Conservation (phyloP, 2,797 vertebrate species). For the Scolopax bukidnonensis region DNA sequence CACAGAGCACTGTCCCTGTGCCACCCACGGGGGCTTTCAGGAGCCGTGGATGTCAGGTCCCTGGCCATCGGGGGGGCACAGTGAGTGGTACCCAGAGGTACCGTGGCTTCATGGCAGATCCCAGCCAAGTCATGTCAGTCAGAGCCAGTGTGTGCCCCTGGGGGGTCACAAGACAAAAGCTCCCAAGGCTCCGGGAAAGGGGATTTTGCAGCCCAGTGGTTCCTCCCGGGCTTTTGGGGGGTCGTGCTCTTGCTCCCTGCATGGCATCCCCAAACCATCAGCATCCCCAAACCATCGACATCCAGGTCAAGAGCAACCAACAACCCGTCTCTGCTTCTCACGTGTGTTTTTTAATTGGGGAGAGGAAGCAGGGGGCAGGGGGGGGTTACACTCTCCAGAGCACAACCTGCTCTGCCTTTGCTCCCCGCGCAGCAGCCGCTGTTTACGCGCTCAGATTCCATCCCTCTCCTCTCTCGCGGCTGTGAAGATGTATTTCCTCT, state of each 20-base stretch:
- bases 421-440: constrained; percentile 43
- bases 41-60: accelerated
- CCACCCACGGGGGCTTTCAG: not conserved
- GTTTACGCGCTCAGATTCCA: constrained; percentile 71
- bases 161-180: not conserved
- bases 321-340: not conserved
- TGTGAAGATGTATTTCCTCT: constrained; percentile 73
- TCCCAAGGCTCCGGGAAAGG: not conserved
- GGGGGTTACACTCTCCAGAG: constrained; percentile 64
- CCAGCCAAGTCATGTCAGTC: not conserved
- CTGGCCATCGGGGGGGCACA: not conserved
- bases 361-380: not conserved
- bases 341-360: not conserved
- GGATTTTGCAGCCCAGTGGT: not conserved
- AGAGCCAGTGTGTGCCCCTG: accelerated
- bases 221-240: not conserved
- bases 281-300: not conserved
- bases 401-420: constrained; percentile 69
- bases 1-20: accelerated
- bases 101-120: accelerated
- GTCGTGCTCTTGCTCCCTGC: not conserved
- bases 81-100: accelerated
- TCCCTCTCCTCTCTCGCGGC: constrained; percentile 50
- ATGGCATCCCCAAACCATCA: not conserved
- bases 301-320: not conserved